Percentiles rank a stretch among this genome's conserved stretches.
Conservation (phyloP, 2,797 vertebrate genomes). For the Sebastes variabilis region DNA sequence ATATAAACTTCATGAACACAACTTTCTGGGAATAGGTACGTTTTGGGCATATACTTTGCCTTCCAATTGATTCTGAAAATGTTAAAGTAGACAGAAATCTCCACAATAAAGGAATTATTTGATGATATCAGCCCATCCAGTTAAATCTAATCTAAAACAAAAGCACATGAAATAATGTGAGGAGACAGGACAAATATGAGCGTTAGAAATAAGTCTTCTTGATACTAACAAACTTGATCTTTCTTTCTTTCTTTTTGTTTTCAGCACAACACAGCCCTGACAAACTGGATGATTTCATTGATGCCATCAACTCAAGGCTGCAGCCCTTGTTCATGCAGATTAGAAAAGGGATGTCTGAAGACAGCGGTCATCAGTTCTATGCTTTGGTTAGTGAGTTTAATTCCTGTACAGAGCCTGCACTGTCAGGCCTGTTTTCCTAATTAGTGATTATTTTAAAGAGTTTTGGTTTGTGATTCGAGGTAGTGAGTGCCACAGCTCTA, state of each 20-base stretch:
- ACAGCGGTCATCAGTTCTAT: slow-evolving; percentile 84
- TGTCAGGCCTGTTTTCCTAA: neutral
- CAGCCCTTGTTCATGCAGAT: slow-evolving; percentile 94
- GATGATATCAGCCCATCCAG: neutral
- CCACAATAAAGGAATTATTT: neutral
- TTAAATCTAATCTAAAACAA: neutral
- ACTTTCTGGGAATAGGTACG: neutral
- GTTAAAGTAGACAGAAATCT: neutral
- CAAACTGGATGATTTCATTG: slow-evolving; percentile 89
- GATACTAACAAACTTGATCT: neutral
- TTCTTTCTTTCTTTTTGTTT: slow-evolving; percentile 2
- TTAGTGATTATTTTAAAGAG: neutral
- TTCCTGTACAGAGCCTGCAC: neutral
- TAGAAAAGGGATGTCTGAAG: slow-evolving; percentile 89
- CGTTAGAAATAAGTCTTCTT: neutral
- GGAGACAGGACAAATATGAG: neutral
- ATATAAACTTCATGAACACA: neutral
- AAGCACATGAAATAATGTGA: neutral
- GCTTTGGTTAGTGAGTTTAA: slow-evolving; percentile 82
- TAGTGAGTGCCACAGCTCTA: neutral
- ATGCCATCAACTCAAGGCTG: slow-evolving; percentile 86
- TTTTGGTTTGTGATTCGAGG: neutral
- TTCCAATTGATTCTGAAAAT: neutral
- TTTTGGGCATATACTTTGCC: neutral
- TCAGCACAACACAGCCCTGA: slow-evolving; percentile 82